Base-by-base conservation (phyloP, 2,888 invertebrate species). In the Criorhina ranunculi region DNA sequence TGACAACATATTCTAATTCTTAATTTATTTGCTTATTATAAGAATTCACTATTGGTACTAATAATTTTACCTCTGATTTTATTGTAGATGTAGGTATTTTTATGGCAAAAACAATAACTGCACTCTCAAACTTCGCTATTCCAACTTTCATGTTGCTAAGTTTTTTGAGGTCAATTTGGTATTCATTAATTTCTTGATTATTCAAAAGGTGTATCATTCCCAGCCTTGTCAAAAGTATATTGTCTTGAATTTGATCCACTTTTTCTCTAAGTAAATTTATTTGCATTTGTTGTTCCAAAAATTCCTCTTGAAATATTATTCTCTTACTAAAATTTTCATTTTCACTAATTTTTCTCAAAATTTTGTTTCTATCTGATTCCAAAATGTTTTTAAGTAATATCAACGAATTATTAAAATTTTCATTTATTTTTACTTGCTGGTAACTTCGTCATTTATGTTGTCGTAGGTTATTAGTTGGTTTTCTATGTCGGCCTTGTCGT, bases 261-360 rank as follows among this genome's bases (percentile, higher is more conserved):
- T 44, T 42, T 44, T 31, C 60, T 60, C 11, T 60, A 9, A 60
- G 44, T 15, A 60, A 5, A 29, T 60, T 60, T 19, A 59, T 59
- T 24, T 24, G 5, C 37, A 59, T 37, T 59, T 59, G 12, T 24
- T 40, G 24, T 40, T 59, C 59, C 4, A 59, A 24, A 40, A 42
- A 24, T 17, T 59, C 59, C n/a, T 40, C 12, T 29, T 59, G 24
- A 19, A 8, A 37, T 42, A 59, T 29, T 59, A 24, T 29, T 57
- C 7, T 40, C 0, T 31, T 42, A 42, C 15, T 31, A 29, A 29
- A 8, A 31, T 53, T 53, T 33, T 53, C 33, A 53, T 33, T 53
- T 53, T 53, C 15, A 35, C 3, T 11, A 17, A 33, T 33, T 55
- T 17, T 15, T 55, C 17, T 33, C 9, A 55, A 55, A 33, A 55